Conservation (phyloP, 1,140 invertebrate species). For the Lepidotrigona ventralis region DNA sequence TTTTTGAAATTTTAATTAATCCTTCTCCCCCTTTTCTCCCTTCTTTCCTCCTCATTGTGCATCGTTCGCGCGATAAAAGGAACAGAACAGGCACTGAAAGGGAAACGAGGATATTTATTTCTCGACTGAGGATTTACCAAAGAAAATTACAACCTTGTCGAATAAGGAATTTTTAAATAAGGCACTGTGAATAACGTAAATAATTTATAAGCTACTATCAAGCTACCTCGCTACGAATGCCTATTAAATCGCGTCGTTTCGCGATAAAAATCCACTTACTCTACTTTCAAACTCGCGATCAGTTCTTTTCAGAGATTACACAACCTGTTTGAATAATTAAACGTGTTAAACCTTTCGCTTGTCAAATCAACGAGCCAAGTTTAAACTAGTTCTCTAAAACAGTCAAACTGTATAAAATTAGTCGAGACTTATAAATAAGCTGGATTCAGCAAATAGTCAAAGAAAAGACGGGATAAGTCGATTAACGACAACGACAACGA, state of each 20-base stretch:
- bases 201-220: too few species aligned
- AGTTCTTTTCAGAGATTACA: neutral
- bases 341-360: neutral
- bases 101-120: constrained; percentile 1
- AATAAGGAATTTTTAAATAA: too few species aligned
- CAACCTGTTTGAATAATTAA: neutral
- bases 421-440: neutral
- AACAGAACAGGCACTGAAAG: neutral
- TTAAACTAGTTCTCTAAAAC: neutral
- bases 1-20: constrained; percentile 43
- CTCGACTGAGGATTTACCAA: neutral
- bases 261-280: neutral
- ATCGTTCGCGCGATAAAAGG: neutral
- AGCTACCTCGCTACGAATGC: too few species aligned
- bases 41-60: neutral
- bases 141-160: neutral
- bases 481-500: neutral
- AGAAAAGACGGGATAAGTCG: neutral
- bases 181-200: too few species aligned
- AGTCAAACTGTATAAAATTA: neutral
- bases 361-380: neutral
- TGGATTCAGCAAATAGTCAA: too few species aligned
- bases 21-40: neutral
- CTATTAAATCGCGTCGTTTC: too few species aligned
- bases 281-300: neutral